Evolutionary conservation across 1,140 invertebrate genomes (phyloP).

Genomic region (Drosophila paulistorum): DNA sequence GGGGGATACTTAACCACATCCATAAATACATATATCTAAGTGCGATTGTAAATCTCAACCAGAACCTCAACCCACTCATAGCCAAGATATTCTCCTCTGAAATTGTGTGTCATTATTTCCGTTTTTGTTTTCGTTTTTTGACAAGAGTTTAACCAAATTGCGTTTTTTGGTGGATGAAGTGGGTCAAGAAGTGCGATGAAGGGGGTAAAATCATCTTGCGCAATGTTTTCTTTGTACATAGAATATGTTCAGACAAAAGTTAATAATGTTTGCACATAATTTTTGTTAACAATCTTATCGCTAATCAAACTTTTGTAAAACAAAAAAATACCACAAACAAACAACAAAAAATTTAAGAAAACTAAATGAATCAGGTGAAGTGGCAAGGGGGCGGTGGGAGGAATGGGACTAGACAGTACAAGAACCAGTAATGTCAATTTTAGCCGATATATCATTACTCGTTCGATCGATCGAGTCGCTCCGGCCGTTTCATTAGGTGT

Average conservation of each 20-base stretch:
- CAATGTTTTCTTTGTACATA: constrained; percentile 55
- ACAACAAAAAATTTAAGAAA: constrained; percentile 21
- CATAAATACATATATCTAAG: constrained; percentile 16
- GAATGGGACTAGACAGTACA: too few relatives aligned
- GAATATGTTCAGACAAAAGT: background rate
- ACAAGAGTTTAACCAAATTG: background rate
- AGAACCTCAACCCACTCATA: constrained; percentile 19
- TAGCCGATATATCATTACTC: too few relatives aligned
- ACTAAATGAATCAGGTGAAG: background rate
- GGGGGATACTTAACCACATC: too few relatives aligned
- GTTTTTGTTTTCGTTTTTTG: constrained; percentile 17
- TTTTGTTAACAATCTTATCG: background rate
- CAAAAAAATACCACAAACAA: constrained; percentile 1
- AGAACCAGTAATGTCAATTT: too few relatives aligned
- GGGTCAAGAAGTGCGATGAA: background rate
- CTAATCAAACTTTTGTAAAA: constrained; percentile 5
- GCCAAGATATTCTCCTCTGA: constrained; percentile 24
- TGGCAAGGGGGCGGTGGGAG: too few relatives aligned
- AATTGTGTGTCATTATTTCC: constrained; percentile 67
- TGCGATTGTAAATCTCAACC: background rate
- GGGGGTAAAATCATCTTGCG: constrained; percentile 47
- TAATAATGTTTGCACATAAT: constrained; percentile 3
- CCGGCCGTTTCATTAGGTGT: background rate
- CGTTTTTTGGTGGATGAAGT: background rate
- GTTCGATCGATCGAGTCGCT: background rate